phyloP scores from a whole-genome alignment of 2,888 invertebrate genomes.

The Drosophila multiciliata region DNA sequence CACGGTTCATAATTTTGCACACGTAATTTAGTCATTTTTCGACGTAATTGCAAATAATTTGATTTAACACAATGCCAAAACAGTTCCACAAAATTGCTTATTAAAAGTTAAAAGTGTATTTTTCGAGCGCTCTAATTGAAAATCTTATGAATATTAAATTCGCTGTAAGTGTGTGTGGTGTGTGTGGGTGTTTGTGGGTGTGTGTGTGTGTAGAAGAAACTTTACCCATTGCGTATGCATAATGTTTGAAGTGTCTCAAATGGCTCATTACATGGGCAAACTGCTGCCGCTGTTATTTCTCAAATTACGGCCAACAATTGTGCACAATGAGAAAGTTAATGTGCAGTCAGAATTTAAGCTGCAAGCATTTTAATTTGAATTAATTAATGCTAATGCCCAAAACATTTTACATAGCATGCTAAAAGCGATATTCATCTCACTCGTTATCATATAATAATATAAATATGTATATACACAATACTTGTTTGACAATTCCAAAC shows the following conservation, averaged over 20 bases:
- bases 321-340: conserved; percentile 13
- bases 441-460: not conserved
- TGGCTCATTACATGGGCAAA: conserved; percentile 16
- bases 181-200: conserved; percentile 13
- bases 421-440: conserved; percentile 1
- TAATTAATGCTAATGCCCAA: conserved; percentile 36
- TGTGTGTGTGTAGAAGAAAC: conserved; percentile 16
- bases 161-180: conserved; percentile 5
- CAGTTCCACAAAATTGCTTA: conserved; percentile 31
- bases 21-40: conserved; percentile 51
- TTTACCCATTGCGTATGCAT: conserved; percentile 41
- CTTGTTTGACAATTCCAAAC: not conserved
- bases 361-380: conserved; percentile 8
- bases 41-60: conserved; percentile 55
- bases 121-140: conserved; percentile 29
- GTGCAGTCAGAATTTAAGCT: conserved; percentile 1
- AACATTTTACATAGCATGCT: conserved; percentile 16
- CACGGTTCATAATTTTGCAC: conserved; percentile 28
- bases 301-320: conserved; percentile 23
- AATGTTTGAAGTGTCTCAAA: conserved; percentile 35
- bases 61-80: conserved; percentile 17
- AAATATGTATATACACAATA: not conserved
- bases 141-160: conserved; percentile 13
- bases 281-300: not conserved
- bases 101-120: conserved; percentile 41